Base-by-base conservation (phyloP, 2,797 vertebrate species). In the Gymnothorax javanicus region DNA sequence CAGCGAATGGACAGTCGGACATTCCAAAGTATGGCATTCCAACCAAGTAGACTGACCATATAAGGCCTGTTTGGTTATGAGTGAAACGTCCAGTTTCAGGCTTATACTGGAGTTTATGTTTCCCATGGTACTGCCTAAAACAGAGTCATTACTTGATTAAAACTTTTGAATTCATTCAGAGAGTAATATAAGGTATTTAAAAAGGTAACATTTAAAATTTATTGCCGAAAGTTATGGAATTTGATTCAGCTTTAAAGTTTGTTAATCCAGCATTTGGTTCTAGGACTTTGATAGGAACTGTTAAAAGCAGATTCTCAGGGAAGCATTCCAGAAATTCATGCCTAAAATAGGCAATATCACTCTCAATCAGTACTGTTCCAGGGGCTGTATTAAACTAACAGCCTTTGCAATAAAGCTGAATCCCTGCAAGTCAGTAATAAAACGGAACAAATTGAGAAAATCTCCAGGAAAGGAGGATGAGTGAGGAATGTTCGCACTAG, bases 311-410 rank as follows among this genome's bases (percentile, higher is more conserved):
- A 75, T 88, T 82, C 87, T 89, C 85, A 90, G 86, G 83, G 56
- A 88, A 93, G 89, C 90, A 89, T 86, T 82, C 15, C 0, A 15
- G 84, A n/a, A 84, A 77, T 52, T 81, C 67, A 20, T 62, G 60
- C 90, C 89, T 89, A 88, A 90, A 88, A 88, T 86, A 89, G 86
- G 90, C 88, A 71, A 5, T 93, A 87, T 33, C 84, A 13, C 69
- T 77, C 43, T 50, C 52, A 9, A 13, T 77, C 52, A 77, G 73
- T 77, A 52, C 33, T 50, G 73, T 81, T 81, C 20, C n/a, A 54
- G n/a, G 77, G 77, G 77, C 83, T 90, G 94, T 93, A 81, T 93
- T 89, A 59, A 91, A 92, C 82, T 88, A 90, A 86, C 89, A 91
- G 89, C 6, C 89, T 83, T 73, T 73, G 25, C 13, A 73, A 43